Percentiles rank a stretch among this genome's conserved stretches.
phyloP scores from a whole-genome alignment of 2,888 invertebrate species.

The Augiades crinisus region DNA sequence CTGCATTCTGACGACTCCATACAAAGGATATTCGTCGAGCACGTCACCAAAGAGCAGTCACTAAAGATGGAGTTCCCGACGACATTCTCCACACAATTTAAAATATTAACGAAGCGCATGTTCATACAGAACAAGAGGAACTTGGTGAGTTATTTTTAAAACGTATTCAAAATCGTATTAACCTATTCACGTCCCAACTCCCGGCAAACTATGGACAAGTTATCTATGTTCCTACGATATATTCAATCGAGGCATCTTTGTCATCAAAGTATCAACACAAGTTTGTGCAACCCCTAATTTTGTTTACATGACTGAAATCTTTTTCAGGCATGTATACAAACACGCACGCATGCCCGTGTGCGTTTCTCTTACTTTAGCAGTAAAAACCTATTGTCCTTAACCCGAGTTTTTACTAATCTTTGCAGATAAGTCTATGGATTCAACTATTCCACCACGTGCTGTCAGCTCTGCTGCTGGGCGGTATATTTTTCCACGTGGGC shows the following conservation, averaged over 20 bases:
- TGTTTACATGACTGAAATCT: too few relatives aligned
- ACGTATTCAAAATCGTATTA: background rate
- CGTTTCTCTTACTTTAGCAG: too few relatives aligned
- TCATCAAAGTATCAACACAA: too few relatives aligned
- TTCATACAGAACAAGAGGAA: slow-evolving; percentile 79
- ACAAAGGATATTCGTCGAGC: slow-evolving; percentile 67
- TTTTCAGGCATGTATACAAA: too few relatives aligned
- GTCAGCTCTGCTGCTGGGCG: slow-evolving; percentile 77
- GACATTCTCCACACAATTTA: slow-evolving; percentile 77
- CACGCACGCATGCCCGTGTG: too few relatives aligned
- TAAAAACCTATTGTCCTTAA: too few relatives aligned
- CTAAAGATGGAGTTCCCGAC: slow-evolving; percentile 76
- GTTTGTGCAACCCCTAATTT: background rate
- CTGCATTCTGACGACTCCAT: slow-evolving; percentile 70
- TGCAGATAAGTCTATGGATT: slow-evolving; percentile 76
- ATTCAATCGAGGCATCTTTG: too few relatives aligned
- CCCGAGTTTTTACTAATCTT: too few relatives aligned
- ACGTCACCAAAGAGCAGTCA: slow-evolving; percentile 65
- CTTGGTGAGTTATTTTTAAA: slow-evolving; percentile 53
- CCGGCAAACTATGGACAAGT: too few relatives aligned
- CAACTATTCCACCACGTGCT: slow-evolving; percentile 79
- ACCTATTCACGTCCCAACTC: too few relatives aligned
- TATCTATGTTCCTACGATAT: too few relatives aligned
- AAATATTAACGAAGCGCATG: slow-evolving; percentile 77
- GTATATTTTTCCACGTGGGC: slow-evolving; percentile 80